A percentile compares a stretch with the other conserved stretches of the same genome.
Conservation (phyloP, 2,113 vertebrate species). For the Anolis carolinensis region DNA sequence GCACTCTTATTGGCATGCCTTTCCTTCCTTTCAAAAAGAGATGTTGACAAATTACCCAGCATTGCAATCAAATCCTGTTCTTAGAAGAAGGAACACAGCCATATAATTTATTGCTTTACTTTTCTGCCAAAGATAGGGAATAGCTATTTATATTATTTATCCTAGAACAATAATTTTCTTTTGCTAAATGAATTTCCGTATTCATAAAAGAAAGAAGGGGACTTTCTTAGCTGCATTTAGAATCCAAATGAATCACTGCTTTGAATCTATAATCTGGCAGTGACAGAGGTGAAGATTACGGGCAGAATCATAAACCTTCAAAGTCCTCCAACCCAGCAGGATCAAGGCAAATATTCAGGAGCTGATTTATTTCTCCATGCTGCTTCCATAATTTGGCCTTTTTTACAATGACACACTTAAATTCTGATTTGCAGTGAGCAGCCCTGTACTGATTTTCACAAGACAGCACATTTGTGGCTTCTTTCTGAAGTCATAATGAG, state of each 20-base stretch:
- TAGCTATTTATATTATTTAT: constrained; percentile 26
- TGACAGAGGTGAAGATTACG: constrained; percentile 17
- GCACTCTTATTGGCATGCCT: background rate
- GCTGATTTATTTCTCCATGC: constrained; percentile 3
- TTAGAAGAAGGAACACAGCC: background rate
- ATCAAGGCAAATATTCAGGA: constrained; percentile 20
- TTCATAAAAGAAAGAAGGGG: background rate
- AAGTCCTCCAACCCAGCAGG: background rate
- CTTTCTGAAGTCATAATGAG: constrained; percentile 24
- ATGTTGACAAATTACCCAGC: constrained; percentile 13
- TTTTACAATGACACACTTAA: constrained; percentile 27
- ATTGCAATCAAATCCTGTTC: constrained; percentile 17
- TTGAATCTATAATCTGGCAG: background rate
- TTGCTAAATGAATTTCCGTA: background rate
- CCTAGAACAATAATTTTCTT: constrained; percentile 4
- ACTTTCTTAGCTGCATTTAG: background rate
- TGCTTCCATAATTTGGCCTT: constrained; percentile 35
- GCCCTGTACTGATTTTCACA: constrained; percentile 7
- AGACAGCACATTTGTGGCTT: constrained; percentile 20
- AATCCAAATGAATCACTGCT: background rate
- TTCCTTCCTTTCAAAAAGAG: background rate
- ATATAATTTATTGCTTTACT: constrained; percentile 16
- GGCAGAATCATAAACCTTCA: constrained; percentile 25
- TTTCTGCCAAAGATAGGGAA: constrained; percentile 7
- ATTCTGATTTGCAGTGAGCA: constrained; percentile 20